These are phyloP conservation scores for Gobionotothen gibberifrons DNA, from an alignment of 2,797 vertebrate species.

Conservation along the genomic window DNA sequence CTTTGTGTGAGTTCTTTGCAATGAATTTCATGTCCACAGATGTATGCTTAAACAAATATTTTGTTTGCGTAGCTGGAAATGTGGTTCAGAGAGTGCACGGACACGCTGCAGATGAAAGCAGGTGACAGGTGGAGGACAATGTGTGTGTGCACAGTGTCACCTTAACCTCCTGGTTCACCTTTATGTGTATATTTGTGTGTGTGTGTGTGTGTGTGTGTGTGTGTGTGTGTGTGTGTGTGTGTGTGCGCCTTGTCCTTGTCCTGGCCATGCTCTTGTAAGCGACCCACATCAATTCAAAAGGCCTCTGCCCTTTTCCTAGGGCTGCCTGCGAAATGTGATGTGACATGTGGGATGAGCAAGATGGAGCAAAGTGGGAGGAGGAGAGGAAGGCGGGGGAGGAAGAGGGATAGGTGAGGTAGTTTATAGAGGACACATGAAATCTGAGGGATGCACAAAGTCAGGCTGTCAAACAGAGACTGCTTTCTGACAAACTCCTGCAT, in stretches of 20 bases:
- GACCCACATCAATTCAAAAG: constrained; percentile 78
- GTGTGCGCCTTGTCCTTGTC: constrained; percentile 58
- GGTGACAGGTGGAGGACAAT: constrained; percentile 64
- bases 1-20: not conserved
- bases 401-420: constrained; percentile 56
- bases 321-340: constrained; percentile 86
- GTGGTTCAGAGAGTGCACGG: constrained; percentile 12
- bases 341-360: constrained; percentile 82
- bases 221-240: constrained; percentile 18
- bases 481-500: constrained; percentile 25
- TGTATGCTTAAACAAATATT: constrained; percentile 19
- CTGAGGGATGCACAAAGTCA: constrained; percentile 30
- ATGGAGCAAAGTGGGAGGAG: constrained; percentile 34
- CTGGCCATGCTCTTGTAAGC: constrained; percentile 71
- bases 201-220: constrained; percentile 10
- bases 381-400: not conserved
- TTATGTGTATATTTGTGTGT: constrained; percentile 14
- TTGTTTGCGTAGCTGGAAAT: not conserved
- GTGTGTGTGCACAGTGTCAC: constrained; percentile 36
- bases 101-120: constrained; percentile 29
- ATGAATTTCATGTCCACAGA: not conserved
- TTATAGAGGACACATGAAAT: constrained; percentile 56
- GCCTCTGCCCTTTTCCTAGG: constrained; percentile 85
- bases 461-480: constrained; percentile 15
- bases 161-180: constrained; percentile 35